Percentiles rank a stretch among this genome's conserved stretches.
Conservation (phyloP, 2,888 invertebrate species). For the Ophonus ardosiacus region DNA sequence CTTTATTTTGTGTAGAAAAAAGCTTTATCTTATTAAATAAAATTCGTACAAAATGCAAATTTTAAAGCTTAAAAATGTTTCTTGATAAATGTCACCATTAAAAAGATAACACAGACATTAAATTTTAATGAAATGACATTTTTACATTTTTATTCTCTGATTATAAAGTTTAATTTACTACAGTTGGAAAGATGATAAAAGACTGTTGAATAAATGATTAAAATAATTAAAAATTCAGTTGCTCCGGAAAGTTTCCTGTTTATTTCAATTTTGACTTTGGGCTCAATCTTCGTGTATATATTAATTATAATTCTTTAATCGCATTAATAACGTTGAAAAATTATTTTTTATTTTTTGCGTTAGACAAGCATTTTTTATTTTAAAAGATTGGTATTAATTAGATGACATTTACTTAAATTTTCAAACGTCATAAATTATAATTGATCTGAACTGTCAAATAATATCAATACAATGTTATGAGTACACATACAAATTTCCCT, state of each 20-base stretch:
- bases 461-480: no score
- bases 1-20: background rate
- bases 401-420: no score
- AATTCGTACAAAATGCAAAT: background rate
- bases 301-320: background rate
- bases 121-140: background rate
- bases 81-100: background rate
- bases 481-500: no score
- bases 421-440: no score
- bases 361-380: no score
- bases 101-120: background rate
- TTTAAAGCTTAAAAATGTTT: background rate
- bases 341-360: constrained; percentile 1
- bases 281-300: background rate
- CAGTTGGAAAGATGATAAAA: background rate
- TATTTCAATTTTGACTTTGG: background rate
- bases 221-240: constrained; percentile 3
- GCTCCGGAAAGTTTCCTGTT: background rate
- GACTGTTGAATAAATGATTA: background rate
- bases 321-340: background rate
- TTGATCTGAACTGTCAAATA: no score
- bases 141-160: background rate
- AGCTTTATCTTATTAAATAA: background rate
- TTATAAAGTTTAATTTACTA: background rate
- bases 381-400: no score